These are phyloP conservation scores for Alces alces DNA, from an alignment of 2,113 vertebrate genomes.

Conservation along the genomic window DNA sequence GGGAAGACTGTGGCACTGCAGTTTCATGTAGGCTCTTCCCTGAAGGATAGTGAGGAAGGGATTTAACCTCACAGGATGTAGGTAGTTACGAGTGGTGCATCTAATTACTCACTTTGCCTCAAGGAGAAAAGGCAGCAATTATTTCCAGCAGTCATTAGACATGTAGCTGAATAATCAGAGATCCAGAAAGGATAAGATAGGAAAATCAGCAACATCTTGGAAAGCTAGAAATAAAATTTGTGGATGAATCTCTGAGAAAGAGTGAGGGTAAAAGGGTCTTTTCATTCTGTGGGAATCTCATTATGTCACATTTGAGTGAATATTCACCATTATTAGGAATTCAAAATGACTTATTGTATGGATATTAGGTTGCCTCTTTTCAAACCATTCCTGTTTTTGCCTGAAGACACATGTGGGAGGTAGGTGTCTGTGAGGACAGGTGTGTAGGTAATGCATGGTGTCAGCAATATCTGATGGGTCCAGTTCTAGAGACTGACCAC, in stretches of 20 bases:
- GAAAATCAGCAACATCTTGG: neutral
- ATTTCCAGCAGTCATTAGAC: neutral
- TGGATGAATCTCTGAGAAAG: neutral
- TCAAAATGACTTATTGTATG: neutral
- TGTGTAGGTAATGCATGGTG: fast-evolving
- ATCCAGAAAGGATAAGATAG: neutral
- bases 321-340: neutral
- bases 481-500: neutral
- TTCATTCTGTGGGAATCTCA: neutral
- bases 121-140: neutral
- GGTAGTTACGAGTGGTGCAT: neutral
- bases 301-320: neutral
- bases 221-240: neutral
- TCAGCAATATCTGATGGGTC: neutral
- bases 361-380: neutral
- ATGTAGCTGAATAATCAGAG: neutral
- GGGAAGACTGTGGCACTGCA: neutral
- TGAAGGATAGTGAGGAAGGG: neutral
- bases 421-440: no score
- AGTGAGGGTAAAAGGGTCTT: neutral
- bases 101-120: neutral
- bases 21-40: neutral
- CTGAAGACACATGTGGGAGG: neutral
- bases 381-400: neutral
- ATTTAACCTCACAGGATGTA: neutral